phyloP scores from a whole-genome alignment of 2,888 invertebrate species.

The Melanostoma scalare region DNA sequence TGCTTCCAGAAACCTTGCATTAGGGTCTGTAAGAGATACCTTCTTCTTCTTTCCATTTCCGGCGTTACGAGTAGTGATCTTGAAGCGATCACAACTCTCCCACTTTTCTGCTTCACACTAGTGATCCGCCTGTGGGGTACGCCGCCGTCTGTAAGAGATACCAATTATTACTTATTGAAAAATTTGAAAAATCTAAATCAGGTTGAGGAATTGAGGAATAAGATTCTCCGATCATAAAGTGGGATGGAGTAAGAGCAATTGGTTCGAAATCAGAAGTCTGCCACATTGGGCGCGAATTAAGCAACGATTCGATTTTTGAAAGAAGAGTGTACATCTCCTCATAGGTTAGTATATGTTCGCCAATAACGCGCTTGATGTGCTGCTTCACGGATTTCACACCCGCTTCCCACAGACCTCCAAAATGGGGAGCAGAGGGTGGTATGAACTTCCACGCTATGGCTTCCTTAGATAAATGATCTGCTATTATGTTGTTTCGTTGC shows the following conservation, averaged over 20 bases:
- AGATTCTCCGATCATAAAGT: too few relatives aligned
- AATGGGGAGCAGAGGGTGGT: constrained; percentile 37
- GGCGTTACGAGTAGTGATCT: too few relatives aligned
- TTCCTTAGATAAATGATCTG: constrained; percentile 31
- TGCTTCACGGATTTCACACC: constrained; percentile 33
- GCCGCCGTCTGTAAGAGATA: too few relatives aligned
- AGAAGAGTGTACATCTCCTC: constrained; percentile 28
- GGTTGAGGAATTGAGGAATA: too few relatives aligned
- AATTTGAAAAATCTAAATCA: too few relatives aligned
- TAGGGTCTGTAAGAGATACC: too few relatives aligned
- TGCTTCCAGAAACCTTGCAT: too few relatives aligned
- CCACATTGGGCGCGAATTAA: constrained; percentile 23
- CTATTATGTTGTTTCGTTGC: constrained; percentile 16
- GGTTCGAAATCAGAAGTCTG: constrained; percentile 12
- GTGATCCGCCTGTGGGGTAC: too few relatives aligned
- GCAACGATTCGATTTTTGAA: background rate
- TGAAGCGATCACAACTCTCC: too few relatives aligned
- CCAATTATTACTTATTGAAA: too few relatives aligned
- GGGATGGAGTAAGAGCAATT: constrained; percentile 18
- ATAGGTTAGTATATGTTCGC: constrained; percentile 23
- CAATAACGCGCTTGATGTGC: constrained; percentile 26
- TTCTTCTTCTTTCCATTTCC: too few relatives aligned
- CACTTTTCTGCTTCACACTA: too few relatives aligned
- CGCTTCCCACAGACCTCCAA: constrained; percentile 35
- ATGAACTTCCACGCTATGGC: constrained; percentile 43